phyloP scores from a whole-genome alignment of 1,140 invertebrate genomes.

The Diorhabda sublineata region DNA sequence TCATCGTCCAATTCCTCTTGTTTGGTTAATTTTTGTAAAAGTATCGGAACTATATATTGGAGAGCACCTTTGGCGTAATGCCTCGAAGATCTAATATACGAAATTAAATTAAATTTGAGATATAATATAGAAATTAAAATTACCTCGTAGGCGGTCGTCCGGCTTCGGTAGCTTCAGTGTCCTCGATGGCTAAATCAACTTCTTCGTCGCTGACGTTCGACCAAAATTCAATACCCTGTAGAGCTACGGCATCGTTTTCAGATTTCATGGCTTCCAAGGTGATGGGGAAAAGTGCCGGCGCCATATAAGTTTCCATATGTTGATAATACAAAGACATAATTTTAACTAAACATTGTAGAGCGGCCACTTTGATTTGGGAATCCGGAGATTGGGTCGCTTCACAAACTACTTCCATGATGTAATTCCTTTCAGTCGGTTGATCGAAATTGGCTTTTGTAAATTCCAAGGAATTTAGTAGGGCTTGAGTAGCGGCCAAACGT shows the following conservation, averaged over 20 bases:
- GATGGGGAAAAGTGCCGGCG: conserved; percentile 95
- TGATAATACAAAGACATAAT: conserved; percentile 99
- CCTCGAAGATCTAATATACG: conserved; percentile 32
- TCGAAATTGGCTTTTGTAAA: conserved; percentile 99
- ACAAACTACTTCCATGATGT: conserved; percentile 99
- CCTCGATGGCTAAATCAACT: conserved; percentile 93
- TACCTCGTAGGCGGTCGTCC: conserved; percentile 77
- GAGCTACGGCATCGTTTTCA: conserved; percentile 89
- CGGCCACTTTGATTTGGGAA: conserved; percentile 87
- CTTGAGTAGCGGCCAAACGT: conserved; percentile 90
- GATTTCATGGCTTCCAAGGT: conserved; percentile 98
- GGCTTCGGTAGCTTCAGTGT: conserved; percentile 86
- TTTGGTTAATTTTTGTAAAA: conserved; percentile 92
- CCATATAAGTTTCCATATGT: conserved; percentile 99
- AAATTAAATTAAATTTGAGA: neutral
- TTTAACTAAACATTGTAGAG: conserved; percentile 97
- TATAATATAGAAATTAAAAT: conserved; percentile 7
- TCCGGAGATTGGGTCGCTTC: conserved; percentile 82
- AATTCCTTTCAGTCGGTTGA: conserved; percentile 94
- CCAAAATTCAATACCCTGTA: conserved; percentile 99
- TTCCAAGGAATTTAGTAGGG: conserved; percentile 96
- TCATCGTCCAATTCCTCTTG: conserved; percentile 94
- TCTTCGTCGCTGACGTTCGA: conserved; percentile 99
- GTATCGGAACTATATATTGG: conserved; percentile 89
- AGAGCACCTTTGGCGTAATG: conserved; percentile 65